Evolutionary conservation across 2,797 vertebrate species (phyloP).

Genomic region (Onychomys arenicola): DNA sequence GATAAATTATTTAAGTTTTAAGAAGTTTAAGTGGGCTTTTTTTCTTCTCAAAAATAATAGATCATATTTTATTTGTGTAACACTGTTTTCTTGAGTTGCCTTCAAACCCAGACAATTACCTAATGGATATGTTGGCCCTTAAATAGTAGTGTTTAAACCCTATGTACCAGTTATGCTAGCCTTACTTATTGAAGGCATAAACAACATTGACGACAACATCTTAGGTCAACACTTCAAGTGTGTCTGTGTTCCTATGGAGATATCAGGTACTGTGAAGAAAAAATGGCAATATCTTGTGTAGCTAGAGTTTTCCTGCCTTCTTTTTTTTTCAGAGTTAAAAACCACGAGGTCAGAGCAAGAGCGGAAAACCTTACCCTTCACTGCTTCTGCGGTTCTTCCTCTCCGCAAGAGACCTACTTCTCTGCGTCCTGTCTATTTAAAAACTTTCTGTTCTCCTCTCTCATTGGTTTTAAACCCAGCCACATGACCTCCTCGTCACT

Average conservation of each 20-base stretch:
- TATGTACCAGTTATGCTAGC: constrained; percentile 20
- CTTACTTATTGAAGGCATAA: constrained; percentile 34
- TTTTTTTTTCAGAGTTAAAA: too few species aligned
- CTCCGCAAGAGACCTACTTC: too few species aligned
- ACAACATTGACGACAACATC: background rate
- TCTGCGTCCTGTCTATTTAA: too few species aligned
- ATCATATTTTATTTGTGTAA: background rate
- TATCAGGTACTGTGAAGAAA: constrained; percentile 13
- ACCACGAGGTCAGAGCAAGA: too few species aligned
- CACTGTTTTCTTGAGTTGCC: constrained; percentile 46
- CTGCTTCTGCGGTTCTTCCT: too few species aligned
- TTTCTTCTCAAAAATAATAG: constrained; percentile 50
- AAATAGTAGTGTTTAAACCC: constrained; percentile 33
- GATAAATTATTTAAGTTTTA: constrained; percentile 46
- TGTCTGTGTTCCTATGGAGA: constrained; percentile 14
- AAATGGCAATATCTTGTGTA: background rate
- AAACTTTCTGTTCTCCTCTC: too few species aligned
- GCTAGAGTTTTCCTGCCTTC: too few species aligned
- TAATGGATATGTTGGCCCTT: constrained; percentile 8
- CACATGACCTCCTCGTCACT: too few species aligned
- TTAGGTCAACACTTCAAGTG: constrained; percentile 36
- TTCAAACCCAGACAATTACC: constrained; percentile 11
- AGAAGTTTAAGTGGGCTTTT: background rate
- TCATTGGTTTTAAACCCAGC: too few species aligned
- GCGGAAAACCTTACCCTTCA: too few species aligned